phyloP scores from a whole-genome alignment of 2,113 vertebrate species.

The Scatophagus argus region DNA sequence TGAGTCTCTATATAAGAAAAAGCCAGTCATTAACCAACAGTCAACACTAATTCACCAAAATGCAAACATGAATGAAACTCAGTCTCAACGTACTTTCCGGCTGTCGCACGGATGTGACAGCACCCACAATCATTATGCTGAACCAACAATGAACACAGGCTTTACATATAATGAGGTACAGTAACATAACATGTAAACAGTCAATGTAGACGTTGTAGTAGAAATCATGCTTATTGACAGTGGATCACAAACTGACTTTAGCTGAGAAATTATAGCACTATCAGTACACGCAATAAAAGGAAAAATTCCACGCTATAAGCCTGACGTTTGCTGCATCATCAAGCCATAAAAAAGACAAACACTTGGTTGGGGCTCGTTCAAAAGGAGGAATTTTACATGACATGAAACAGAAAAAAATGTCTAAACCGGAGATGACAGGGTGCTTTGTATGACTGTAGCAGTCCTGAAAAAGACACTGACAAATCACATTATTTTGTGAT shows the following conservation, averaged over 20 bases:
- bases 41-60: not conserved
- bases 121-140: not conserved
- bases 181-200: not conserved
- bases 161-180: not conserved
- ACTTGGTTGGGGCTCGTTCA: too few relatives aligned
- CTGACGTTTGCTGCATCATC: not conserved
- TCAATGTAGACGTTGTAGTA: not conserved
- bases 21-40: not conserved
- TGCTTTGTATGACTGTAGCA: too few relatives aligned
- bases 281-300: not conserved
- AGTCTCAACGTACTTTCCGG: not conserved
- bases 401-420: too few relatives aligned
- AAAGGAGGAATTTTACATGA: too few relatives aligned
- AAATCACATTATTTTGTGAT: not conserved
- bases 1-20: constrained; percentile 3
- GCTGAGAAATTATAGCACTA: not conserved
- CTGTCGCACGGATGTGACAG: not conserved
- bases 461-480: not conserved
- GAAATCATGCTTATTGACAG: not conserved
- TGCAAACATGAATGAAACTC: not conserved
- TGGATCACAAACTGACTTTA: not conserved
- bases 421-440: too few relatives aligned
- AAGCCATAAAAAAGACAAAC: not conserved
- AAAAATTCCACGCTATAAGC: not conserved
- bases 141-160: not conserved